Evolutionary conservation across 2,113 vertebrate species (phyloP).

Genomic region (Phyllopteryx taeniolatus): DNA sequence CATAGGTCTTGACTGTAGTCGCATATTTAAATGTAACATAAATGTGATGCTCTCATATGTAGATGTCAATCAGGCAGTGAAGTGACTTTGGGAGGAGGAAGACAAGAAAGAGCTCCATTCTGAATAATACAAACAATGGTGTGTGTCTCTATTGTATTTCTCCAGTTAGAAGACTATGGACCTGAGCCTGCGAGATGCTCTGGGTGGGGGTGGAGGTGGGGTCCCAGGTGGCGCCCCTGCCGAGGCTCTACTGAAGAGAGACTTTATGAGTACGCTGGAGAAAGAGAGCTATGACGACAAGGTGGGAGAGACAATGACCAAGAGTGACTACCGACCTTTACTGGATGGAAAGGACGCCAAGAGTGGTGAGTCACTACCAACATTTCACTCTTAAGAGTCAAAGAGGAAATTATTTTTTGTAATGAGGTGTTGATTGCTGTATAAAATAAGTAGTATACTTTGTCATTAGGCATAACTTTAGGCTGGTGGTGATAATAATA

Average conservation of each 20-base stretch:
- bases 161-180: slow-evolving; percentile 72
- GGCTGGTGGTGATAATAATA: neutral
- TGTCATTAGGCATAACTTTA: neutral
- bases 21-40: too few relatives aligned
- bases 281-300: slow-evolving; percentile 87
- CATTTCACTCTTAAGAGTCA: neutral
- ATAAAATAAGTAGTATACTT: neutral
- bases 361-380: slow-evolving; percentile 54
- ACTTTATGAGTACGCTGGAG: slow-evolving; percentile 85
- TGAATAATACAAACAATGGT: neutral
- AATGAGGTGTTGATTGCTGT: slow-evolving; percentile 4
- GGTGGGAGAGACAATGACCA: slow-evolving; percentile 86
- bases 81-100: neutral
- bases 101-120: neutral
- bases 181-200: slow-evolving; percentile 88
- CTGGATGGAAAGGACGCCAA: slow-evolving; percentile 79
- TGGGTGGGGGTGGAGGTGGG: slow-evolving; percentile 73
- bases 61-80: too few relatives aligned
- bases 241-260: slow-evolving; percentile 80
- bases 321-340: slow-evolving; percentile 89
- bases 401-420: neutral
- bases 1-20: too few relatives aligned
- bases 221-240: slow-evolving; percentile 70
- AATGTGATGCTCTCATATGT: too few relatives aligned
- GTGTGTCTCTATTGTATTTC: neutral